Evolutionary conservation across 2,797 vertebrate genomes (phyloP), one percentile per base, ranked within the genome.

Genomic region (Pitangus sulphuratus): DNA sequence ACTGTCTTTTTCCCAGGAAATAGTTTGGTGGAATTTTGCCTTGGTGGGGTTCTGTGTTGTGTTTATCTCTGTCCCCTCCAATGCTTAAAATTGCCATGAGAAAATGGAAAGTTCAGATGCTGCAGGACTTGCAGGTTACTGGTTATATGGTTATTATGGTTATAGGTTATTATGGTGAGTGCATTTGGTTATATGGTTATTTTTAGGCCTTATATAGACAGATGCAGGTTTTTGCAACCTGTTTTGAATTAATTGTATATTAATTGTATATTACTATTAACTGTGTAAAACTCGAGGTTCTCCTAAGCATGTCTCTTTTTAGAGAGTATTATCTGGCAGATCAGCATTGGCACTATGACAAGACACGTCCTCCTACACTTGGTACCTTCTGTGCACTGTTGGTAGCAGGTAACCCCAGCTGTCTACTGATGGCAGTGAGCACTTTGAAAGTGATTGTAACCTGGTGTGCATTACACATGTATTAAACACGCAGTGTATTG

Each of bases 1-100:
- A 56, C 60, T 90, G 74, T 56, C 66, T 87, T 95, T 92, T 93
- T 30, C 39, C 77, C 71, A 84, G 94, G 88, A 91, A 95, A 83
- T 64, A 54, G 60, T 91, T 91, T 54, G 18, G 48, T 79, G 47
- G 65, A 51, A 21, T 83, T 87, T 94, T 93, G 66, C 70, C 84
- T 20, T 2, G 19, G 19, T 0, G 0, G 9, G 15, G 28, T 47
- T 90, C 48, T 82, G 22, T 26, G 57, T 74, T 93, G 60, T 88
- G 68, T 93, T 94, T 92, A 66, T 88, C 4, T 8, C 50, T 75
- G 60, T 93, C 66, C 60, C 26, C 3, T 94, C 56, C 5, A 5
- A 19, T 0, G 2, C 60, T 84, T 94, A 54, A 91, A 95, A 85
- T 83, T 7, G 4, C 75, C 1, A 6, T 96, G 75, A 82, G 88